Conservation (phyloP, 1,140 invertebrate species). For the Philopotamus ludificatus region DNA sequence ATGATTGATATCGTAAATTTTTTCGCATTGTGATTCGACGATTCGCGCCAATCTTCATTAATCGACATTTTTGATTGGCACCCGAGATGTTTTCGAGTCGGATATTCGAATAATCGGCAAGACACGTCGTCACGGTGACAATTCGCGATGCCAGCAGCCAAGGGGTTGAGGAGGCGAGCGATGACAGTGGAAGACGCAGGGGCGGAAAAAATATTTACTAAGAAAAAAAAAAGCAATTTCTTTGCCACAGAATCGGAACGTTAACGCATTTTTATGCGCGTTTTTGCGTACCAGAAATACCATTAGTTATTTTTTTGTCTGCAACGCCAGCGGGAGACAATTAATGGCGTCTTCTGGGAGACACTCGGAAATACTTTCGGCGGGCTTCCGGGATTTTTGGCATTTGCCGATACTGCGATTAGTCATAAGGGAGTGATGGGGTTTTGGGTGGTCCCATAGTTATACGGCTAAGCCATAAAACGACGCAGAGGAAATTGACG, state of each 20-base stretch:
- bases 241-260: background rate
- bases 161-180: conserved; percentile 14
- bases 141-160: background rate
- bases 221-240: conserved; percentile 14
- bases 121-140: background rate
- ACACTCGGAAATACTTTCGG: background rate
- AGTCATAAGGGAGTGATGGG: too few species aligned
- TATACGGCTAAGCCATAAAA: too few species aligned
- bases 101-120: background rate
- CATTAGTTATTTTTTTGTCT: conserved; percentile 2
- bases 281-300: conserved; percentile 15
- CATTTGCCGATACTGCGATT: background rate
- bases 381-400: background rate
- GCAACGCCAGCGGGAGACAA: background rate
- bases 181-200: conserved; percentile 3
- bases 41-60: too few species aligned
- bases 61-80: too few species aligned
- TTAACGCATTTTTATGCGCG: conserved; percentile 5
- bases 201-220: conserved; percentile 13
- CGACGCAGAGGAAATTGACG: too few species aligned
- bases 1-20: too few species aligned
- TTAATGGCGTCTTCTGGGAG: conserved; percentile 2
- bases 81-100: background rate
- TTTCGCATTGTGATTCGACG: too few species aligned
- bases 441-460: too few species aligned